Evolutionary conservation across 2,113 vertebrate genomes (phyloP).

Genomic region (Larimichthys polyactis): DNA sequence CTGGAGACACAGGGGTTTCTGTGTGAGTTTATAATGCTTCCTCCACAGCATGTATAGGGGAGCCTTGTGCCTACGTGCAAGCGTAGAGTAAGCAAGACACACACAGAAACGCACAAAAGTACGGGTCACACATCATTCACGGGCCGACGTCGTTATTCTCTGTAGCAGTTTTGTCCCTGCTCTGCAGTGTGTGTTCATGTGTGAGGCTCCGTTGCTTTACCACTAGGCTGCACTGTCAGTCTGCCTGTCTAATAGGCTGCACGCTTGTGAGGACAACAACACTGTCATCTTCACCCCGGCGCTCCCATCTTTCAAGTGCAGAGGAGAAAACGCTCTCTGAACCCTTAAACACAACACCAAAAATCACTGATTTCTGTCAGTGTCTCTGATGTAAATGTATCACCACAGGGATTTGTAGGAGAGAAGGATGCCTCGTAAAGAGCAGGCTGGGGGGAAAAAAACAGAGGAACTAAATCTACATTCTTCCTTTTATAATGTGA

Average conservation of each 20-base stretch:
- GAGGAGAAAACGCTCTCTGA: constrained; percentile 40
- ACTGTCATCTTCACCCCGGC: constrained; percentile 58
- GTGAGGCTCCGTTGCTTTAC: constrained; percentile 64
- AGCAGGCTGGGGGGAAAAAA: neutral
- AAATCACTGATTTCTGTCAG: constrained; percentile 51
- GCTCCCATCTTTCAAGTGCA: constrained; percentile 44
- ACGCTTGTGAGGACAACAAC: constrained; percentile 56
- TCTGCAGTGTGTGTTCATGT: constrained; percentile 60
- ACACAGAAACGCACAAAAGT: constrained; percentile 15
- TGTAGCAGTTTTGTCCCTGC: constrained; percentile 32
- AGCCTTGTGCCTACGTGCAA: constrained; percentile 64
- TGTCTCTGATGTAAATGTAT: constrained; percentile 18
- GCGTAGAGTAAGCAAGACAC: neutral
- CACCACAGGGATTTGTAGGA: constrained; percentile 15
- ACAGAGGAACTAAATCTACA: constrained; percentile 6
- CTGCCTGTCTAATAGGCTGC: constrained; percentile 72
- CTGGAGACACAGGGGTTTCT: constrained; percentile 71
- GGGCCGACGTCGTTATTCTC: constrained; percentile 32
- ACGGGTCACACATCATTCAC: constrained; percentile 20
- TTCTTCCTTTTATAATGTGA: neutral
- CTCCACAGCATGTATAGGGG: constrained; percentile 68
- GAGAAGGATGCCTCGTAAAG: neutral
- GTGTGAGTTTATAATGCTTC: constrained; percentile 70
- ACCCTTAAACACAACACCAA: constrained; percentile 36
- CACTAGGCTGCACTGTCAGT: constrained; percentile 81